These are phyloP conservation scores for Lottia scabra DNA, from an alignment of 2,888 invertebrate genomes.

Conservation along the genomic window DNA sequence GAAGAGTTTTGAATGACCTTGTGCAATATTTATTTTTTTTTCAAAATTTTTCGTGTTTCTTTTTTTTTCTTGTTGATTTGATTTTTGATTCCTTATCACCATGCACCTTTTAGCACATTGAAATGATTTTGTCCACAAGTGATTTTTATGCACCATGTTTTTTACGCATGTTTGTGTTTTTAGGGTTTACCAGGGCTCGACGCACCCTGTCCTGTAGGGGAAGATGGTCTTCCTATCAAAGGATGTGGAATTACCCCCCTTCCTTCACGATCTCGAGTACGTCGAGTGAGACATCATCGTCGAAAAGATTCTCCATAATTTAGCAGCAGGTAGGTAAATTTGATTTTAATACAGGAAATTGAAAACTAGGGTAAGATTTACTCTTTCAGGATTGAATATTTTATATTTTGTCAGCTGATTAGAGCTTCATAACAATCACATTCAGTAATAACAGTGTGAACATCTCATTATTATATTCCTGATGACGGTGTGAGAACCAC, in stretches of 20 bases:
- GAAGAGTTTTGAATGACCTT: too few species aligned
- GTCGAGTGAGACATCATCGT: neutral
- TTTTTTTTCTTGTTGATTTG: too few species aligned
- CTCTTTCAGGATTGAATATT: too few species aligned
- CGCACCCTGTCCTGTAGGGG: slow-evolving; percentile 94
- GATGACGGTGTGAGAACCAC: too few species aligned
- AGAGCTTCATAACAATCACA: too few species aligned
- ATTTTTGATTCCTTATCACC: neutral
- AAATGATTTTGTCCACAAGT: slow-evolving; percentile 1
- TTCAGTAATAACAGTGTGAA: too few species aligned
- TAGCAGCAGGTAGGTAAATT: neutral
- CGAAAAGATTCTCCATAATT: neutral
- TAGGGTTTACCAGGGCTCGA: slow-evolving; percentile 93
- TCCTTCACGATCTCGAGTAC: neutral
- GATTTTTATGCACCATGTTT: slow-evolving; percentile 12
- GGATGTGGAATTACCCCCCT: slow-evolving; percentile 71
- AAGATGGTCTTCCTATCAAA: slow-evolving; percentile 92
- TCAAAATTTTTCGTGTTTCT: too few species aligned
- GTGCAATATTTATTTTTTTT: too few species aligned
- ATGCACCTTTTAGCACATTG: neutral
- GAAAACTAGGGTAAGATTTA: too few species aligned
- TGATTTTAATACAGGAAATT: too few species aligned
- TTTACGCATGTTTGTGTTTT: slow-evolving; percentile 25
- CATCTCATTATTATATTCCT: too few species aligned
- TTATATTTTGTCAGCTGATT: too few species aligned